Evolutionary conservation across 2,888 invertebrate species (phyloP), one percentile per base, ranked within the genome.

Genomic region (Lasioglossum calceatum): DNA sequence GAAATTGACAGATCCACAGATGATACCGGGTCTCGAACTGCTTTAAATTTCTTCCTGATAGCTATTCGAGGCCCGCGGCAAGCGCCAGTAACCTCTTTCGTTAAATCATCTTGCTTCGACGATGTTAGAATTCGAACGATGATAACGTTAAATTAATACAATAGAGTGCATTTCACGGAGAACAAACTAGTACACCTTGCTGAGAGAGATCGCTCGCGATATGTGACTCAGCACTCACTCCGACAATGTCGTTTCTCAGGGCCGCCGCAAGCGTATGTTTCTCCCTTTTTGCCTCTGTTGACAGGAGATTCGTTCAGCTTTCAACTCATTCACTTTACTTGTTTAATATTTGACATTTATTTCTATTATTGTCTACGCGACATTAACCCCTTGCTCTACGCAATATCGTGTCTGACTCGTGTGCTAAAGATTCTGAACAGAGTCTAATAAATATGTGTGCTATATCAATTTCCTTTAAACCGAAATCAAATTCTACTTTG

Each of bases 221-320:
- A 91, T 93, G 91, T 93, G 93, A 93, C 93, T 93, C 93, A 93
- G 93, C 93, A 93, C 77, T 90, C 91, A 85, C 81, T 89, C 79
- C 81, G 91, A 87, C 89, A 90, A 92, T 92, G 89, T 89, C 86
- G 91, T 81, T 73, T 79, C 61, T 78, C 92, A 93, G 92, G 90
- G 91, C 78, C 90, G 93, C 67, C 73, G 12, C 85, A 81, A 87
- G 75, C 72, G 32, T 61, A 75, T 36, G 75, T 67, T 87, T 91
- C 89, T 81, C 91, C 92, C 88, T 81, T 87, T 81, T 67, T 71
- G 39, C 36, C 77, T 58, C 42, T 75, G 27, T 58, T 36, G 32
- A 64, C 61, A 19, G 47, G 64, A 36, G 79, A 80, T 82, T 47
- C 42, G 19, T 81, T 79, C 32, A 44, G 5, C 27, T 42, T 84